Evolutionary conservation across 92 coral and sea anemone genomes (phyloP), one percentile per base, ranked within the genome.

Genomic region (Epizoanthus ramosus): DNA sequence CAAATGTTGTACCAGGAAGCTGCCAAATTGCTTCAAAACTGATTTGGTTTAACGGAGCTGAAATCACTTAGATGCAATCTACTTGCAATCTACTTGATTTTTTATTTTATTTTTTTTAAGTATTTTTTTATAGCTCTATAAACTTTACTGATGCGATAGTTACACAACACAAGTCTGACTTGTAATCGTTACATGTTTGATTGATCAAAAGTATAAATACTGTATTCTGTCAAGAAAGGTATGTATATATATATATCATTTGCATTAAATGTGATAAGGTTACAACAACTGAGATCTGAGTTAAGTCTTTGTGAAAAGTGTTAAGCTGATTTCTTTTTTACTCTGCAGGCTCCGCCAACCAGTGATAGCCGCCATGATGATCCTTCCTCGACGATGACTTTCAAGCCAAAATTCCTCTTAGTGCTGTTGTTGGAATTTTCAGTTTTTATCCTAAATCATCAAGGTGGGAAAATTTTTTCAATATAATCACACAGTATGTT

Each of bases 361-460:
- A 85, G 91, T 75, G 73, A 89, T 90, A 93, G 85, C 74, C 58
- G 71, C 58, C 82, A 80, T 89, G 50, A 89, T 91, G 6, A 86
- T 92, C 33, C 86, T 85, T 23, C 92, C 92, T 73, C 88, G 86
- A 93, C 84, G 92, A 93, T 93, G 97, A 93, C 76, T 81, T 61
- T 81, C 79, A 81, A 91, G 57, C 83, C 74, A 83, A 90, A 85
- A 63, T 54, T 75, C 50, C 84, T 87, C 61, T 87, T 93, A 15
- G 77, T 93, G 22, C 63, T 86, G 57, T 39, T 93, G 67, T 63
- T 93, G 81, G 94, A 93, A 86, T 88, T 88, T 23, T 72, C 79
- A 53, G 52, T 66, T 3, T 88, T 88, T 64, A 84, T 88, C 58
- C 82, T 70, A 52, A 84, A 88, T 74, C 88, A 84, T 80, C 84